Conservation (phyloP, 2,888 invertebrate species). For the Vanessa cardui region DNA sequence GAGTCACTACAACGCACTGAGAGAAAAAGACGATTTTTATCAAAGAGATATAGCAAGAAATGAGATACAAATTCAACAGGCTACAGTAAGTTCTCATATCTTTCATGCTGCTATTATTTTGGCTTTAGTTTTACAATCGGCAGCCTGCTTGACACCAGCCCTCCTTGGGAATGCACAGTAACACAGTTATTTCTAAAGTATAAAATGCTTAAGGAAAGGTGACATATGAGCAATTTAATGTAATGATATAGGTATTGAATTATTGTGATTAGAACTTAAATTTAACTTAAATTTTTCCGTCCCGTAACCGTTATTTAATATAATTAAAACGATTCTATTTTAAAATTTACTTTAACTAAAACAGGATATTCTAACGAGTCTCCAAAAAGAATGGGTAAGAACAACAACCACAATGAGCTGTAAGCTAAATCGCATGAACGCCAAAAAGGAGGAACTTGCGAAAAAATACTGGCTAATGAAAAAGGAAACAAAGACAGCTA, state of each 20-base stretch:
- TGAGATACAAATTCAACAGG: slow-evolving; percentile 63
- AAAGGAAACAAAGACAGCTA: slow-evolving; percentile 75
- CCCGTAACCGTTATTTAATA: too few species aligned
- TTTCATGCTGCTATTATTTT: too few species aligned
- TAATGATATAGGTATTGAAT: too few species aligned
- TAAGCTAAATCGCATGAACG: slow-evolving; percentile 71
- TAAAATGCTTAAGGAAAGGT: too few species aligned
- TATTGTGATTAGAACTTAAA: too few species aligned
- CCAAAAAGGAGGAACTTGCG: slow-evolving; percentile 74
- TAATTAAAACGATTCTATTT: background rate
- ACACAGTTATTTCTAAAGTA: too few species aligned
- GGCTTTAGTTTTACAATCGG: too few species aligned
- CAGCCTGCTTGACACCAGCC: too few species aligned
- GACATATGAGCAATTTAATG: too few species aligned
- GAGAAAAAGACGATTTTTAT: slow-evolving; percentile 79
- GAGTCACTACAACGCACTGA: slow-evolving; percentile 65
- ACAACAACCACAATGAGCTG: slow-evolving; percentile 68
- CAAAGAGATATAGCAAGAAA: slow-evolving; percentile 76
- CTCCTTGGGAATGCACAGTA: too few species aligned
- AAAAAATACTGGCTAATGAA: slow-evolving; percentile 79
- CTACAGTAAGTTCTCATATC: slow-evolving; percentile 56
- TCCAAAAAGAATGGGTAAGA: slow-evolving; percentile 78
- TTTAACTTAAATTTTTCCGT: too few species aligned
- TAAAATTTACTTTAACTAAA: too few species aligned
- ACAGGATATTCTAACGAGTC: slow-evolving; percentile 64